A percentile compares a stretch with the other conserved stretches of the same genome.
Conservation (phyloP, 2,113 vertebrate species). For the Uria aalge region DNA sequence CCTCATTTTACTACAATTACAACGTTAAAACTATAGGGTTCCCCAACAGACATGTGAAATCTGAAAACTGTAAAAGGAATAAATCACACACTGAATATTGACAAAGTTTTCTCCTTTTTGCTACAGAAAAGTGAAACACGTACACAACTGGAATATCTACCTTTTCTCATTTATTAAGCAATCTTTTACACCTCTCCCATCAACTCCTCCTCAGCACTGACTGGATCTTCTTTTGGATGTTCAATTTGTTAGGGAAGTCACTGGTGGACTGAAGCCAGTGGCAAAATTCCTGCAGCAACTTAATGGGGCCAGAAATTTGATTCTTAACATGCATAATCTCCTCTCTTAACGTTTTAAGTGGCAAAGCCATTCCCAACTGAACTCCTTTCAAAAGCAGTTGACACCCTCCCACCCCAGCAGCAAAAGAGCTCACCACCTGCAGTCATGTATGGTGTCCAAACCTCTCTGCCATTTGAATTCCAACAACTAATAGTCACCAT, state of each 20-base stretch:
- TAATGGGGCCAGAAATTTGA: background rate
- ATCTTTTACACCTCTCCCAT: background rate
- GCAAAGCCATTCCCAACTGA: background rate
- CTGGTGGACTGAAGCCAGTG: background rate
- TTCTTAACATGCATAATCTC: background rate
- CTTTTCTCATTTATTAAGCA: background rate
- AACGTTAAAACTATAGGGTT: background rate
- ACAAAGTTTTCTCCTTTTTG: background rate
- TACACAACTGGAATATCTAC: background rate
- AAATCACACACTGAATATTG: background rate
- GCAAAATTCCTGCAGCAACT: slow-evolving; percentile 1
- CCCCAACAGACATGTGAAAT: background rate
- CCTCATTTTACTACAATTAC: background rate
- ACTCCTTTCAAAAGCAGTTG: background rate
- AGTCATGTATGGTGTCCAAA: background rate
- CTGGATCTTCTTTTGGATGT: background rate
- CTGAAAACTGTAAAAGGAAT: background rate
- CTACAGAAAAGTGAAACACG: background rate
- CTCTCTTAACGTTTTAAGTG: background rate
- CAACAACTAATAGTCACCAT: background rate
- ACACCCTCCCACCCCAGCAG: background rate
- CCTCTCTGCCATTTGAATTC: background rate
- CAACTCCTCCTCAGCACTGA: background rate
- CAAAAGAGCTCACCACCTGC: background rate
- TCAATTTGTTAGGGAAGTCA: background rate